A percentile compares a stretch with the other conserved stretches of the same genome.
These are phyloP conservation scores for Sebastes nivosus DNA, from an alignment of 2,797 vertebrate species.

Conservation along the genomic window DNA sequence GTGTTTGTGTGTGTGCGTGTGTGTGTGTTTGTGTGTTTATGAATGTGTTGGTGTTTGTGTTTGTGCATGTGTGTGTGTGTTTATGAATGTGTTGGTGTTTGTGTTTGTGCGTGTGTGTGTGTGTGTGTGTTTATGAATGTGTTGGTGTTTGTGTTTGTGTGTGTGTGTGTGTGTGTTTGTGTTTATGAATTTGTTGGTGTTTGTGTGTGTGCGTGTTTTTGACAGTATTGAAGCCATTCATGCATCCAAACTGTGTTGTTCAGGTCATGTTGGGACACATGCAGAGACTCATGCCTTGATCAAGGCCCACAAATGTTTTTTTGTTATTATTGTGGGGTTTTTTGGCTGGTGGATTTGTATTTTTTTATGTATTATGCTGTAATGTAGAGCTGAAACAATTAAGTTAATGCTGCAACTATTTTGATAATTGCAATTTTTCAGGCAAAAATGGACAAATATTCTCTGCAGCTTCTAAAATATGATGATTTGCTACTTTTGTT, in stretches of 20 bases:
- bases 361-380: not conserved
- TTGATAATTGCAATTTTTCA: not conserved
- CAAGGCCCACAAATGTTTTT: not conserved
- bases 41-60: no score
- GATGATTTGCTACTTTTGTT: not conserved
- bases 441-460: not conserved
- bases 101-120: no score
- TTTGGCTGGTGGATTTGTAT: not conserved
- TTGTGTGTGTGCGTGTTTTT: not conserved
- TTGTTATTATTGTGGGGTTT: not conserved
- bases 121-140: no score
- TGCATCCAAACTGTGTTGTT: not conserved
- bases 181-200: no score
- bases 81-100: no score
- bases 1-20: no score
- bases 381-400: not conserved
- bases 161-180: no score
- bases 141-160: no score
- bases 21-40: no score
- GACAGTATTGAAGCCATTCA: not conserved
- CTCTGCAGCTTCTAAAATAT: not conserved
- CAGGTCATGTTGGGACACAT: not conserved
- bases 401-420: not conserved
- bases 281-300: not conserved
- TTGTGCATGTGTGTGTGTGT: no score